Base-by-base conservation (phyloP, 2,113 vertebrate genomes). In the Cololabis saira region DNA sequence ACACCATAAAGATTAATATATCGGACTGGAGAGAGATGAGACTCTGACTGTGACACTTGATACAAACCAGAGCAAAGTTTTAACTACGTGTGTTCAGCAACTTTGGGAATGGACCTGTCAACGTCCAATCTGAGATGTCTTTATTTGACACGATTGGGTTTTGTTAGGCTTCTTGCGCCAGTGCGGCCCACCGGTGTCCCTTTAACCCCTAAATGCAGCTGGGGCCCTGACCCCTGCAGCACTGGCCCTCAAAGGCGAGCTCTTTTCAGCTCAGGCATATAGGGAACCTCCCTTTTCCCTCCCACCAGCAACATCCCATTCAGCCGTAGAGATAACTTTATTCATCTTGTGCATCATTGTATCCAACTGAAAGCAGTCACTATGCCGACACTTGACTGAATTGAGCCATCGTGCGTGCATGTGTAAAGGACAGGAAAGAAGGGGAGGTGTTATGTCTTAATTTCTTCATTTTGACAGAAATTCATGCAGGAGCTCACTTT, bases 271-370 rank as follows among this genome's bases (percentile, higher is more conserved):
- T 94, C 61, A 79, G 71, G 74, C 72, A 79, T 84, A 92, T 67
- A 51, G 92, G 94, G 92, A 92, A 92, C 94, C 94, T 89, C 94
- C 95, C 95, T 91, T 89, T 94, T 94, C 96, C 95, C 96, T 96
- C 95, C 96, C 93, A 96, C 95, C 95, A 91, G 95, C 96, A 95
- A 94, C 93, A 91, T 98, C 96, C 95, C 91, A 96, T 98, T 98
- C 95, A 98, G 88, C 83, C 66, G 83, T 77, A 92, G 94, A 97
- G 97, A 98, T 98, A 98, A 98, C 96, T 98, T 98, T 96, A 98
- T 99, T 98, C 97, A 98, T 96, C 91, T 93, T 93, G 94, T 93
- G 94, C 93, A 95, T 98, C 96, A 96, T 98, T 98, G 97, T 98
- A 96, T 96, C 95, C 94, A 94, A 93, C 95, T 98, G 95, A 98